phyloP scores from a whole-genome alignment of 2,888 invertebrate species.

The Nomada hirtipes region DNA sequence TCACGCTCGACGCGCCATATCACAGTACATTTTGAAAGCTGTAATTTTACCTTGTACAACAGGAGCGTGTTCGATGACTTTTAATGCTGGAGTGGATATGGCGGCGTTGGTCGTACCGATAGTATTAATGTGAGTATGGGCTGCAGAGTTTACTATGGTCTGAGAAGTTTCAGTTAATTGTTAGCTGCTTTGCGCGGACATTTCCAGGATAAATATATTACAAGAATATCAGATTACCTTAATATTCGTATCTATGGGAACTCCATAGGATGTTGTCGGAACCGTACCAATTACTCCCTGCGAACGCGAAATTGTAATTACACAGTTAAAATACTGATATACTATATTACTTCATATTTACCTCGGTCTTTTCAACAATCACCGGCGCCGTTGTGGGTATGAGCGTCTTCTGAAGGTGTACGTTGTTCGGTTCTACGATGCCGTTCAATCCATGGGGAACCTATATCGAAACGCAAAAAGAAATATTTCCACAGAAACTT shows the following conservation, averaged over 20 bases:
- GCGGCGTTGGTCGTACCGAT: conserved; percentile 11
- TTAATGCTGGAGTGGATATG: neutral
- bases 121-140: neutral
- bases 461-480: neutral
- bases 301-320: neutral
- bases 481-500: too few relatives aligned
- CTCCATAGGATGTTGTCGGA: conserved; percentile 66
- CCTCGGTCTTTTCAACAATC: conserved; percentile 38
- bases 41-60: conserved; percentile 18
- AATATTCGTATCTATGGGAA: conserved; percentile 28
- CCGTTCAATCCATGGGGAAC: neutral
- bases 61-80: conserved; percentile 13
- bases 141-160: neutral
- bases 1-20: too few relatives aligned
- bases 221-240: conserved; percentile 35
- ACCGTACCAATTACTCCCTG: conserved; percentile 18
- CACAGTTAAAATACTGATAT: neutral
- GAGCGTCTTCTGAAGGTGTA: conserved; percentile 28
- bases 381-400: conserved; percentile 39
- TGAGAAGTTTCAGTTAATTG: neutral
- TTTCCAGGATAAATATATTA: neutral
- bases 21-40: too few relatives aligned
- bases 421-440: neutral
- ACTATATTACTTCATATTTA: neutral
- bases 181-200: too few relatives aligned